Base-by-base conservation (phyloP, 2,888 invertebrate genomes). In the Anorthoa munda region DNA sequence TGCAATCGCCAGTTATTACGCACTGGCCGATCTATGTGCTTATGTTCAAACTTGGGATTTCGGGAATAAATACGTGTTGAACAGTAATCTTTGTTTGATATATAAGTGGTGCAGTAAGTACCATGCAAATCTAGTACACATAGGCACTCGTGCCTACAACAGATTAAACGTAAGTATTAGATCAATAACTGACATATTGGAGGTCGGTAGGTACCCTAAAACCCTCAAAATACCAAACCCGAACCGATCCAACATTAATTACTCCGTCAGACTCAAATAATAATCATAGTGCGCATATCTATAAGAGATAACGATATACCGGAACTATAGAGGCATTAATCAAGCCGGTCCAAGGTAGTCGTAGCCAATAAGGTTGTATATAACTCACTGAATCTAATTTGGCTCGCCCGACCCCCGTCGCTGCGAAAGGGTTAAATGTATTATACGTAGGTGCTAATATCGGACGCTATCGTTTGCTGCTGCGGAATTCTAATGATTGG, bases 351-450 rank as follows among this genome's bases (percentile, higher is more conserved):
- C 89, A 87, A 89, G 89, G 87, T 85, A 90, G 93, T 92, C 93
- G 83, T 75, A 83, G 87, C 92, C 93, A 92, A 93, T 92, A 93
- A 92, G 88, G 91, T 85, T 90, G 89, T 92, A 89, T 92, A 93
- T 93, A 93, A 93, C 93, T 93, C 93, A 92, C 90, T 86, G 88
- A 92, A 93, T 93, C 93, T 93, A 93, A 93, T 93, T 93, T 92
- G 90, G 91, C 85, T 86, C 87, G 85, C 83, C 87, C 87, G 86
- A 87, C 89, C 91, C 90, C 85, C 86, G 85, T 65, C 77, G 87
- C 66, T 55, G 79, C 55, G 87, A 87, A 90, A 90, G 92, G 92
- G 93, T 92, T 92, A 90, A 91, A 89, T 84, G 89, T 89, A 86
- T 91, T 91, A 91, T 88, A 90, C 73, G 82, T 86, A 85, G 86